Conservation (phyloP, 2,113 vertebrate species). For the Psittacus erithacus region DNA sequence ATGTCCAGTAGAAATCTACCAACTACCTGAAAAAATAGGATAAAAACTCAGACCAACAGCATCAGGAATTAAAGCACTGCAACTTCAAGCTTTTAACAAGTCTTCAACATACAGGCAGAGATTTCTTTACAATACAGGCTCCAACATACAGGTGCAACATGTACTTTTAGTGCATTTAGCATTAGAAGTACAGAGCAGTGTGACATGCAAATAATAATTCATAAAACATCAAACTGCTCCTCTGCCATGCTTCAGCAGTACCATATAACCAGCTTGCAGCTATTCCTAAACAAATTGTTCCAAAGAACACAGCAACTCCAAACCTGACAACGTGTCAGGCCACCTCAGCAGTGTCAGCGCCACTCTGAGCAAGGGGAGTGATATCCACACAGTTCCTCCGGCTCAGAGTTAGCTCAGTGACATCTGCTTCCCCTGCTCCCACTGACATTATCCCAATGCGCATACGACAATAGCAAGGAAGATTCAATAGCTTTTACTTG, state of each 20-base stretch:
- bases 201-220: not conserved
- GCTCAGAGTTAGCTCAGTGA: not conserved
- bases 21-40: not conserved
- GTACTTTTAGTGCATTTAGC: not conserved
- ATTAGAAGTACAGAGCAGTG: not conserved
- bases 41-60: not conserved
- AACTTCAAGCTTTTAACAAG: not conserved
- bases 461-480: not conserved
- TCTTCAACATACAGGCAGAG: not conserved
- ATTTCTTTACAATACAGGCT: not conserved
- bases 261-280: not conserved
- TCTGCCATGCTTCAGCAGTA: not conserved
- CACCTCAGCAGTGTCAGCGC: not conserved
- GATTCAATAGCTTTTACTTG: not conserved
- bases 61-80: not conserved
- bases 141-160: not conserved
- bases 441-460: not conserved
- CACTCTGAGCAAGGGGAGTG: accelerated
- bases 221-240: not conserved
- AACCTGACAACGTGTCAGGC: not conserved
- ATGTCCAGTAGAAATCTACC: not conserved
- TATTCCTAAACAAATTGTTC: not conserved
- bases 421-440: accelerated
- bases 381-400: not conserved
- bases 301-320: not conserved